Evolutionary conservation across 2,113 vertebrate species (phyloP), one percentile per base, ranked within the genome.

Genomic region (Pica pica): DNA sequence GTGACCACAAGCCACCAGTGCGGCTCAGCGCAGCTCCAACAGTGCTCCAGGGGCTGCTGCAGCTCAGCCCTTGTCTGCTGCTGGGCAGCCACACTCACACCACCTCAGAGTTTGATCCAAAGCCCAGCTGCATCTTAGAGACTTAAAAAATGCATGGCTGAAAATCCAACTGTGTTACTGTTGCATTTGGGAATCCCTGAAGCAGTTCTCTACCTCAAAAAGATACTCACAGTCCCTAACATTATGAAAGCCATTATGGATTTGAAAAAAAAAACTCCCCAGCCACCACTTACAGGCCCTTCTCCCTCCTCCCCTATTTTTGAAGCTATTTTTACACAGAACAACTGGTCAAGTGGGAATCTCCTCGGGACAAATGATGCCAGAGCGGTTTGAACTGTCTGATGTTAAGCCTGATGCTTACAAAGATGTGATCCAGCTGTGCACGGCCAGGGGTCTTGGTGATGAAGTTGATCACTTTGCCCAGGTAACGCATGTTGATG

Each of bases 401-500:
- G 46, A 17, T 8, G 23, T n/a, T 7, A 47, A 27, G 35, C 6
- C 30, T n/a, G 23, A 44, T 41, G 97, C 99, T 98, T 98, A 99
- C 99, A 61, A 98, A 98, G 92, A 99, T 97, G 92, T 99, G 99
- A 95, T 99, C 99, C 75, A 99, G 98, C 97, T 99, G 99, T 44
- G 97, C 94, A 21, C 97, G 99, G 44, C 99, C 97, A 0, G 99
- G 98, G 75, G 98, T 99, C 93, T 98, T 99, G 74, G 98, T 96
- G 96, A 99, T 97, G 96, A 99, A 98, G 87, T 97, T 98, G 81
- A 99, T 96, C 39, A 99, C 99, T 20, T 98, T 99, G 82, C 99
- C 99, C 71, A 99, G 95, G 69, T 99, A 99, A 10, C 99, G 99
- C 97, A 99, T 96, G 81, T 99, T 99, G 97, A 99, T 99, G 89